These are phyloP conservation scores for Chydorus sphaericus DNA, from an alignment of 2,888 invertebrate genomes.

Conservation along the genomic window DNA sequence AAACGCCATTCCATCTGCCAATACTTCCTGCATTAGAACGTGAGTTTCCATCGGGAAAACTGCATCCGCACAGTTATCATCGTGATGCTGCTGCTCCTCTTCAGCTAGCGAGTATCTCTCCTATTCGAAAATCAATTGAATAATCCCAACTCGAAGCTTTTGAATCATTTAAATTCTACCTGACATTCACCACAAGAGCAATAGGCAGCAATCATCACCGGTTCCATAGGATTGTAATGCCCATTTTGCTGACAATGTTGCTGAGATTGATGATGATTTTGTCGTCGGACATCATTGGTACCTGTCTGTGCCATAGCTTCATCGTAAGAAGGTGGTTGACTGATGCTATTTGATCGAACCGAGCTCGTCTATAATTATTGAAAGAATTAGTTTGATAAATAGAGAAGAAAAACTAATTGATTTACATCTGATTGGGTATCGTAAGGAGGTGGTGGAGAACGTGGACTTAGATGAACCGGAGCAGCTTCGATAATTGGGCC, in stretches of 20 bases:
- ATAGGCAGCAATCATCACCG: neutral
- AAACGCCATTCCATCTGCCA: conserved; percentile 21
- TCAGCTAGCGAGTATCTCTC: neutral
- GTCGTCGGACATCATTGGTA: no score
- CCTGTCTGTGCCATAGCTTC: conserved; percentile 1
- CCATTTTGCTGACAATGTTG: no score
- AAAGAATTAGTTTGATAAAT: neutral
- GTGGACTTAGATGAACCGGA: neutral
- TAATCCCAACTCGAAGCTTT: neutral
- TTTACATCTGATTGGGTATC: neutral
- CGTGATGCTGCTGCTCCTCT: conserved; percentile 4
- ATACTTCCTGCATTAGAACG: conserved; percentile 22
- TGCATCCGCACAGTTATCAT: conserved; percentile 10
- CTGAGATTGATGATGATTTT: no score
- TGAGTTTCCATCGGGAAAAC: conserved; percentile 22
- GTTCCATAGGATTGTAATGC: no score
- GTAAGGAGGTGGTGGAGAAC: neutral
- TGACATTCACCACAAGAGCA: neutral
- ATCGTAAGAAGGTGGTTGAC: neutral
- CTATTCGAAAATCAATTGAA: neutral
- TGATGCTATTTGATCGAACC: neutral
- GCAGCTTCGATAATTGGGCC: neutral
- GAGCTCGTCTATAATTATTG: neutral
- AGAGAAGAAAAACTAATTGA: neutral
- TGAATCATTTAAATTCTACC: neutral